These are phyloP conservation scores for Nomada hirtipes DNA, from an alignment of 2,888 invertebrate species.

Conservation along the genomic window DNA sequence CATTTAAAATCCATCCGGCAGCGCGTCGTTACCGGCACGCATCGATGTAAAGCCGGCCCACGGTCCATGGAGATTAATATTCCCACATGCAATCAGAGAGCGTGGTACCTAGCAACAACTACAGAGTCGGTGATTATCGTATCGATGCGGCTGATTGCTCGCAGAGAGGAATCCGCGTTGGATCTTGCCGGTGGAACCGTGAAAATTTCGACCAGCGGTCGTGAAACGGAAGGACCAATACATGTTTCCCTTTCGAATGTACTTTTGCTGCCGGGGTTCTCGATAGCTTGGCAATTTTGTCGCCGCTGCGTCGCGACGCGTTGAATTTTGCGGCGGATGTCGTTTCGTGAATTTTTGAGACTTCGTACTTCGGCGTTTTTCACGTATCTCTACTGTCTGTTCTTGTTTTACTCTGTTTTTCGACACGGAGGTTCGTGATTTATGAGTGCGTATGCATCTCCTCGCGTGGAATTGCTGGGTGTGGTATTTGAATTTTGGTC, in stretches of 20 bases:
- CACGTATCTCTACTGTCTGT: not conserved
- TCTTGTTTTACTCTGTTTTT: not conserved
- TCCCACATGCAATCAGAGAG: slow-evolving; percentile 70
- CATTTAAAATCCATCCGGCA: slow-evolving; percentile 59
- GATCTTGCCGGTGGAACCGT: slow-evolving; percentile 49
- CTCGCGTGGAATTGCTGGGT: not conserved
- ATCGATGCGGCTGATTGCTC: slow-evolving; percentile 62
- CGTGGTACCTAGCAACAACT: slow-evolving; percentile 64
- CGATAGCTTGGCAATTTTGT: slow-evolving; percentile 32
- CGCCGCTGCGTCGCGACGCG: slow-evolving; percentile 5
- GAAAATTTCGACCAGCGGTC: slow-evolving; percentile 35
- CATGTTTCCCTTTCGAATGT: not conserved
- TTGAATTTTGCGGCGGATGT: slow-evolving; percentile 35
- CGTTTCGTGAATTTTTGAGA: slow-evolving; percentile 44
- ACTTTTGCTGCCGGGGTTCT: not conserved
- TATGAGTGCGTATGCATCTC: no score
- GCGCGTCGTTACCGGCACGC: slow-evolving; percentile 50
- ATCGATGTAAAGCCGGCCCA: slow-evolving; percentile 54
- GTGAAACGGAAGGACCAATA: not conserved
- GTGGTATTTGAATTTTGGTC: no score
- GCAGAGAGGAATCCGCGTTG: slow-evolving; percentile 34
- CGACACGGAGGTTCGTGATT: not conserved
- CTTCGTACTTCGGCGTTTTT: not conserved
- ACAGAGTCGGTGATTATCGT: slow-evolving; percentile 51
- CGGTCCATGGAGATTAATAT: slow-evolving; percentile 64